Conservation (phyloP, 2,888 invertebrate genomes). For the Lithophane leautieri region DNA sequence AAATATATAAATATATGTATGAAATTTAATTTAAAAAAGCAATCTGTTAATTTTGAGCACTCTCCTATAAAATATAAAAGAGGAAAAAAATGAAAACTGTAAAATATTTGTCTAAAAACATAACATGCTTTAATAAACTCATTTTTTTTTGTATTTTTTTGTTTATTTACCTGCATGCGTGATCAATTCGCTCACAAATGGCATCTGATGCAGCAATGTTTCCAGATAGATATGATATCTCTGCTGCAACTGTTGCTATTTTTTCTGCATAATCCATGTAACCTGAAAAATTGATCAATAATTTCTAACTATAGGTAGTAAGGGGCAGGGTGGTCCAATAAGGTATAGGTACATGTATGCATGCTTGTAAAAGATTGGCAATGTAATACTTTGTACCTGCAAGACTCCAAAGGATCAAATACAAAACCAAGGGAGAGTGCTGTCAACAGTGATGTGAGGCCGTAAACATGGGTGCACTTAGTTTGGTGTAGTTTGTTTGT, state of each 20-base stretch:
- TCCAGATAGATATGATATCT: constrained; percentile 89
- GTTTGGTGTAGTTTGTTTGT: too few species aligned
- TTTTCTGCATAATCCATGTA: constrained; percentile 91
- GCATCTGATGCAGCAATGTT: constrained; percentile 89
- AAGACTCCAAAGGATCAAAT: too few species aligned
- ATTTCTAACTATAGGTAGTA: background rate
- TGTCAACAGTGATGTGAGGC: too few species aligned
- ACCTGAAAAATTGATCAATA: constrained; percentile 70
- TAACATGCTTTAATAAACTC: constrained; percentile 79
- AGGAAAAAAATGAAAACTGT: constrained; percentile 61
- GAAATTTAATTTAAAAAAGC: constrained; percentile 64
- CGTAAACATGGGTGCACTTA: too few species aligned
- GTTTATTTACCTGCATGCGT: constrained; percentile 83
- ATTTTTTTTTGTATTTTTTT: constrained; percentile 64
- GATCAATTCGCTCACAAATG: constrained; percentile 88
- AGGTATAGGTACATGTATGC: background rate
- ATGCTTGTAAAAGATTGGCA: background rate
- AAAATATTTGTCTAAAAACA: constrained; percentile 67
- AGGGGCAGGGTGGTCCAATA: background rate
- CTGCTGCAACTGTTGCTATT: constrained; percentile 88
- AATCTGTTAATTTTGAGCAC: constrained; percentile 71
- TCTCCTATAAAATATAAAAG: constrained; percentile 55
- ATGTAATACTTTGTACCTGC: background rate
- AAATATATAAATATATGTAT: constrained; percentile 64
- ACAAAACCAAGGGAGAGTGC: too few species aligned